phyloP scores from a whole-genome alignment of 2,113 vertebrate species.

The Lepisosteus osseus region DNA sequence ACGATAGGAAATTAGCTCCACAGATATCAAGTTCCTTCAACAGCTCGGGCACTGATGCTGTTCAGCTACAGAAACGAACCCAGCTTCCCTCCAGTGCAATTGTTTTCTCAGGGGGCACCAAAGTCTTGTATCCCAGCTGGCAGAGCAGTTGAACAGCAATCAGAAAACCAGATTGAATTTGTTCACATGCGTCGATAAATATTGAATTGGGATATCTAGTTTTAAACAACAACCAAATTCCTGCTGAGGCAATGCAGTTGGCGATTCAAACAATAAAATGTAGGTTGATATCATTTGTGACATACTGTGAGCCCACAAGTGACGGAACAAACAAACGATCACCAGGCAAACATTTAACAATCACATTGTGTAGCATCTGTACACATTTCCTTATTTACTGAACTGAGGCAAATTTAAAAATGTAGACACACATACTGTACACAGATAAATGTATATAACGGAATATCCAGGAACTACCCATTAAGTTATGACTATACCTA shows the following conservation, averaged over 20 bases:
- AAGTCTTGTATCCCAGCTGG: not conserved
- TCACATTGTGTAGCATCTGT: no score
- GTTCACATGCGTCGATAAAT: not conserved
- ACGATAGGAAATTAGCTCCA: conserved; percentile 1
- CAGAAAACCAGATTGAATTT: conserved; percentile 3
- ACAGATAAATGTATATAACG: no score
- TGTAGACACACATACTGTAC: no score
- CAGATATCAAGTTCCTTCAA: conserved; percentile 1
- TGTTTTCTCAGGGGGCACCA: not conserved
- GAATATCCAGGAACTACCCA: no score
- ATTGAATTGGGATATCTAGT: not conserved
- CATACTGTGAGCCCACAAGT: no score
- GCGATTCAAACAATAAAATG: not conserved
- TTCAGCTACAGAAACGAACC: not conserved
- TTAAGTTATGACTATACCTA: no score
- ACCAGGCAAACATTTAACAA: no score
- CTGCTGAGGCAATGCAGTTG: not conserved
- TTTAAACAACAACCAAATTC: not conserved
- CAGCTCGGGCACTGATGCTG: not conserved
- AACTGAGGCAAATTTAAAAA: no score
- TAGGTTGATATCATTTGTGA: no score
- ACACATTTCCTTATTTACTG: no score
- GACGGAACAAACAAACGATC: no score
- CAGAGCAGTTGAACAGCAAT: not conserved
- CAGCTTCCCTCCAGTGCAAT: not conserved